Evolutionary conservation across 2,113 vertebrate species (phyloP).

Genomic region (Symphodus melops): DNA sequence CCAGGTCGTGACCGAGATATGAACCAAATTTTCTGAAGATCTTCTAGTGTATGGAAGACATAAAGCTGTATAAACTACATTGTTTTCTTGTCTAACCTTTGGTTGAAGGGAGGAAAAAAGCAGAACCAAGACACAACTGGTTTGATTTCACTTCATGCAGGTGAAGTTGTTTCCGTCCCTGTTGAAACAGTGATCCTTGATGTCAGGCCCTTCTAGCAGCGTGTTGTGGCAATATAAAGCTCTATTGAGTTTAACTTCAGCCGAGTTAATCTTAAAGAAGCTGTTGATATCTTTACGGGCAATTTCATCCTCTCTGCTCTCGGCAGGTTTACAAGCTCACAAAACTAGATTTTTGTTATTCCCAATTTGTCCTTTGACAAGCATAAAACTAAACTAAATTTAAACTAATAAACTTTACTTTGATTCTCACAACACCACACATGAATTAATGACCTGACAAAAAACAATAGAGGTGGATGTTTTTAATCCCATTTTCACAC

Average conservation of each 20-base stretch:
- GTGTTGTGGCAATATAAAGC: slow-evolving; percentile 39
- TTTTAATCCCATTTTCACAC: slow-evolving; percentile 48
- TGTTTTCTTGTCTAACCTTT: too few species aligned
- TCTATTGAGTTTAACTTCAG: slow-evolving; percentile 22
- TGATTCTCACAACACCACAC: not conserved
- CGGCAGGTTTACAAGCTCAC: slow-evolving; percentile 11
- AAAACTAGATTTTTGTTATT: slow-evolving; percentile 11
- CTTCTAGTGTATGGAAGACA: too few species aligned
- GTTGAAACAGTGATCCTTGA: slow-evolving; percentile 24
- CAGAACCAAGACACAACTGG: too few species aligned
- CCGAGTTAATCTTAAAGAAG: slow-evolving; percentile 38
- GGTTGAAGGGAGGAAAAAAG: too few species aligned
- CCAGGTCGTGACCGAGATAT: too few species aligned
- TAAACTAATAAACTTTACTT: not conserved
- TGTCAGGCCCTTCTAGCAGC: slow-evolving; percentile 5
- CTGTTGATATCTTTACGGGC: slow-evolving; percentile 32
- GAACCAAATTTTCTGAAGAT: too few species aligned
- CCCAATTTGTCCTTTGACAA: not conserved
- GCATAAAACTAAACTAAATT: too few species aligned
- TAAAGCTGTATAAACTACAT: too few species aligned
- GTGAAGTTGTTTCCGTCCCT: not conserved
- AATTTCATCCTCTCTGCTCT: slow-evolving; percentile 30
- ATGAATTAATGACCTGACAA: not conserved
- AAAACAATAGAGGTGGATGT: not conserved
- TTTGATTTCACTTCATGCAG: too few species aligned